Conservation (phyloP, 1,140 invertebrate genomes). For the Drosophila guanche region DNA sequence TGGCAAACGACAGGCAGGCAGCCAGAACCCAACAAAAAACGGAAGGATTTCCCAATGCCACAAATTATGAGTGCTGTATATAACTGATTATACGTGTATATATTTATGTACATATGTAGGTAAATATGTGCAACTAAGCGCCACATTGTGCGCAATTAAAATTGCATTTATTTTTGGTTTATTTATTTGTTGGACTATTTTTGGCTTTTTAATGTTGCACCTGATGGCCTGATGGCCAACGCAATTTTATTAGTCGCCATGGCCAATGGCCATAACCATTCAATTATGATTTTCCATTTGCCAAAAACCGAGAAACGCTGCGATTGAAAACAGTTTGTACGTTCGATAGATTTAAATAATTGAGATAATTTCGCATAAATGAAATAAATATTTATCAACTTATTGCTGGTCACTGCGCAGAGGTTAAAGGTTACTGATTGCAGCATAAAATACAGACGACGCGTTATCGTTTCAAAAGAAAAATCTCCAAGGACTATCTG, state of each 20-base stretch:
- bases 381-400: slow-evolving; percentile 27
- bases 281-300: slow-evolving; percentile 62
- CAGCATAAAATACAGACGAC: neutral
- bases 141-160: slow-evolving; percentile 62
- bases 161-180: slow-evolving; percentile 56
- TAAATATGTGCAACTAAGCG: slow-evolving; percentile 17
- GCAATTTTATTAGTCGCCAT: slow-evolving; percentile 60
- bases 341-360: slow-evolving; percentile 26
- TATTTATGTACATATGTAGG: slow-evolving; percentile 17
- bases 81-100: neutral
- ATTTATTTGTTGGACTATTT: slow-evolving; percentile 23
- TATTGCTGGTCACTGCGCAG: neutral
- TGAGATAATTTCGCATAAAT: slow-evolving; percentile 22
- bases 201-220: slow-evolving; percentile 30
- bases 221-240: slow-evolving; percentile 38
- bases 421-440: slow-evolving; percentile 7
- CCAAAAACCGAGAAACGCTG: slow-evolving; percentile 3
- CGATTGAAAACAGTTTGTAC: slow-evolving; percentile 66
- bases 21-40: neutral
- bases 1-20: slow-evolving; percentile 64
- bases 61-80: slow-evolving; percentile 34
- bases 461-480: neutral
- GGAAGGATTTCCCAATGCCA: slow-evolving; percentile 36
- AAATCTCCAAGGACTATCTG: neutral
- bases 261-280: slow-evolving; percentile 30